These are phyloP conservation scores for Manis javanica DNA, from an alignment of 2,797 vertebrate genomes.

Conservation along the genomic window DNA sequence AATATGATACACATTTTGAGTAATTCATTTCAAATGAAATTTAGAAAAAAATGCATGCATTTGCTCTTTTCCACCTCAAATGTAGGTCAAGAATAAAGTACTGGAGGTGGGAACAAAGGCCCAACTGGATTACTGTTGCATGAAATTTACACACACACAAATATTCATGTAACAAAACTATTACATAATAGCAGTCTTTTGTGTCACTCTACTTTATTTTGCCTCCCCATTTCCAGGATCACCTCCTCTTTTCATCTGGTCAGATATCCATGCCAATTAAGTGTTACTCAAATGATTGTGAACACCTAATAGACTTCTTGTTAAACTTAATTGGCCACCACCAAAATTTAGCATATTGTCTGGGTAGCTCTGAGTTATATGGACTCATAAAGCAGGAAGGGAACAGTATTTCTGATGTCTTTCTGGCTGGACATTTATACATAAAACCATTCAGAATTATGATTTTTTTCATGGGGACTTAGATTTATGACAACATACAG, in stretches of 20 bases:
- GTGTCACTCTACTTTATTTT: neutral
- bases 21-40: too few species aligned
- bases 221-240: neutral
- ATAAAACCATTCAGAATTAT: too few species aligned
- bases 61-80: conserved; percentile 2
- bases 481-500: too few species aligned
- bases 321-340: neutral
- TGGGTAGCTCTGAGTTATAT: too few species aligned
- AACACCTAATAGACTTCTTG: neutral
- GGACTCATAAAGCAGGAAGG: too few species aligned
- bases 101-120: neutral
- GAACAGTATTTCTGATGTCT: too few species aligned
- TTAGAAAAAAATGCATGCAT: too few species aligned
- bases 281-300: neutral
- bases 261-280: neutral
- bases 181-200: neutral
- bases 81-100: neutral
- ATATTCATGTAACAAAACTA: neutral
- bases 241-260: neutral
- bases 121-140: neutral
- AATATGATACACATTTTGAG: too few species aligned
- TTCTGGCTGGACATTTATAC: too few species aligned
- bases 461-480: too few species aligned
- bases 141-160: neutral
- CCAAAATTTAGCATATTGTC: neutral